Evolutionary conservation across 2,888 invertebrate genomes (phyloP).

Genomic region (Pyrrhosoma nymphula): DNA sequence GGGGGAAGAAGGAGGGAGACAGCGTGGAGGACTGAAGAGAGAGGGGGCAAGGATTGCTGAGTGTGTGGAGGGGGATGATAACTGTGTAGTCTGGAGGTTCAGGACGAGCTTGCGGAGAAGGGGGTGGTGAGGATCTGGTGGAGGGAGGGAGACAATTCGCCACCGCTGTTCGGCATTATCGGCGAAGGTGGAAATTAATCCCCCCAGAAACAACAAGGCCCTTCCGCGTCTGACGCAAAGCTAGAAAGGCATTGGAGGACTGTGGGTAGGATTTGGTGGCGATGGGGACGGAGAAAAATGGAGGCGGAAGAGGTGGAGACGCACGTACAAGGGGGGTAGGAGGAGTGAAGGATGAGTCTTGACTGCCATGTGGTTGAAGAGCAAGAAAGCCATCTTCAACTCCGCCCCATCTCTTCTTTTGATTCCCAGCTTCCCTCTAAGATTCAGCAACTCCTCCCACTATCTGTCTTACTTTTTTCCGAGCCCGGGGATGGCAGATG

Average conservation of each 20-base stretch:
- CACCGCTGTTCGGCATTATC: slow-evolving; percentile 65
- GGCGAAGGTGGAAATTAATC: slow-evolving; percentile 66
- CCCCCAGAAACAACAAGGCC: slow-evolving; percentile 43
- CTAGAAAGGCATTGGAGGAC: slow-evolving; percentile 64
- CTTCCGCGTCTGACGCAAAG: slow-evolving; percentile 61
- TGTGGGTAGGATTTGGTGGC: slow-evolving; percentile 50
- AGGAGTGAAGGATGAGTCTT: neutral
- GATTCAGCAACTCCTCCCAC: slow-evolving; percentile 1
- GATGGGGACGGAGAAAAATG: neutral
- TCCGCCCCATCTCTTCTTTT: neutral
- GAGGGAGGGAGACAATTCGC: slow-evolving; percentile 42
- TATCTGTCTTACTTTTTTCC: slow-evolving; percentile 31
- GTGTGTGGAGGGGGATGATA: neutral
- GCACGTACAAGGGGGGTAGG: neutral
- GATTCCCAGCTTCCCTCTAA: neutral
- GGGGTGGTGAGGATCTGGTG: neutral
- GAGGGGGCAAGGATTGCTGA: neutral
- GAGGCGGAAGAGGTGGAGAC: neutral
- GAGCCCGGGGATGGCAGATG: slow-evolving; percentile 8
- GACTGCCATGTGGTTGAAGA: slow-evolving; percentile 20
- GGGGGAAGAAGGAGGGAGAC: neutral
- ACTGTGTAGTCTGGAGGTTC: neutral
- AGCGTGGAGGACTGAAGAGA: neutral
- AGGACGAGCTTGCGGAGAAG: neutral
- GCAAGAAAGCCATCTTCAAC: neutral